Evolutionary conservation across 2,888 invertebrate genomes (phyloP).

Genomic region (Petrolisthes cinctipes): DNA sequence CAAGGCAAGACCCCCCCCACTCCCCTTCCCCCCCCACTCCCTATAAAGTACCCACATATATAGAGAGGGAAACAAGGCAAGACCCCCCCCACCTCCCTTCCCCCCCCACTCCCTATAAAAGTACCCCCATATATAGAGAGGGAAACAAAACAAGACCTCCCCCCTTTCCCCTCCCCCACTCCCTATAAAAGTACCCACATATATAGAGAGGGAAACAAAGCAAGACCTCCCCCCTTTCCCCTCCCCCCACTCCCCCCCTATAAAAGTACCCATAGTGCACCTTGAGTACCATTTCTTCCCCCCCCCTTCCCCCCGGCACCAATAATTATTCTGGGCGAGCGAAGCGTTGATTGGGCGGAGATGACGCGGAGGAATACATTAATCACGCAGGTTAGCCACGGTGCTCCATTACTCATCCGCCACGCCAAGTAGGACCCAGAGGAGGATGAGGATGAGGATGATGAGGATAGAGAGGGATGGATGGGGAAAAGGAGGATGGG

Average conservation of each 20-base stretch:
- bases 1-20: too few relatives aligned
- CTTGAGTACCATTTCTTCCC: background rate
- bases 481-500: background rate
- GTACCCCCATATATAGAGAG: too few relatives aligned
- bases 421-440: slow-evolving; percentile 42
- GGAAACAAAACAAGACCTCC: too few relatives aligned
- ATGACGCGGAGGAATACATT: slow-evolving; percentile 59
- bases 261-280: slow-evolving; percentile 7
- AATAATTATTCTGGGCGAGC: slow-evolving; percentile 15
- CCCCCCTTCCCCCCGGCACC: background rate
- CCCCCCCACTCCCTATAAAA: too few relatives aligned
- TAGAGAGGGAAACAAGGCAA: too few relatives aligned
- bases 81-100: too few relatives aligned
- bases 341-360: slow-evolving; percentile 47
- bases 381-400: slow-evolving; percentile 57
- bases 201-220: too few relatives aligned
- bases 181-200: background rate
- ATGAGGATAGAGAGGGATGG: background rate
- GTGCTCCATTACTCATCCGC: slow-evolving; percentile 54
- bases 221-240: background rate
- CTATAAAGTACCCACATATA: too few relatives aligned
- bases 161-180: too few relatives aligned
- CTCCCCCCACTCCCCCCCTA: background rate
- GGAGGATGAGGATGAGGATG: background rate
- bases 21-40: too few relatives aligned